Percentiles rank a stretch among this genome's conserved stretches.
Conservation (phyloP, 2,888 invertebrate species). For the Eurytoma adleriae region DNA sequence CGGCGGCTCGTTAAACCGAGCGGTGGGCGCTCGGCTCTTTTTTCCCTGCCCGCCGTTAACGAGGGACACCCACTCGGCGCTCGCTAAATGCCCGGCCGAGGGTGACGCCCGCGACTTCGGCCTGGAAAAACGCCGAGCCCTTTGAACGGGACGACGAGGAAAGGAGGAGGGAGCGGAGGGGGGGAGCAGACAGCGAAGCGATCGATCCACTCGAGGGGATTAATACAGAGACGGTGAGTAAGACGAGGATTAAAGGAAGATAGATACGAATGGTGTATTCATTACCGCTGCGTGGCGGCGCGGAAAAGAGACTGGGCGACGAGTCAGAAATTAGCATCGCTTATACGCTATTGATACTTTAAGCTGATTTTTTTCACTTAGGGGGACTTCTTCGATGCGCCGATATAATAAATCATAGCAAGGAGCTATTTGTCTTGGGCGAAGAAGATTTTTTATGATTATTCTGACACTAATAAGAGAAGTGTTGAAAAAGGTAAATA, state of each 20-base stretch:
- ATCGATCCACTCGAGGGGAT: conserved; percentile 35
- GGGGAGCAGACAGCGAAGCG: conserved; percentile 14
- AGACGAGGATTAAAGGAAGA: conserved; percentile 10
- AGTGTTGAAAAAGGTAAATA: no score
- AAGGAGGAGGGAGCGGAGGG: conserved; percentile 2
- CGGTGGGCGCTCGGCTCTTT: conserved; percentile 22
- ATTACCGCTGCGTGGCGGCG: conserved; percentile 17
- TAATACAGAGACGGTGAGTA: conserved; percentile 28
- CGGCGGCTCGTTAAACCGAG: conserved; percentile 40
- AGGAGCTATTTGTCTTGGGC: no score
- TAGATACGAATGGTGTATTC: conserved; percentile 15
- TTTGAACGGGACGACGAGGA: no score
- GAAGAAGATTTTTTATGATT: no score
- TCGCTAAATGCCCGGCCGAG: conserved; percentile 64
- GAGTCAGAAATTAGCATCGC: conserved; percentile 16
- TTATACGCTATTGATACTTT: neutral
- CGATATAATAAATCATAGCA: no score
- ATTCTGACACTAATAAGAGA: no score
- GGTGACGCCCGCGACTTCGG: neutral
- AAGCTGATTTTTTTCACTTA: no score
- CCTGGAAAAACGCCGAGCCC: conserved; percentile 1
- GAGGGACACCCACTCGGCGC: conserved; percentile 62
- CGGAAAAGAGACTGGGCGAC: conserved; percentile 9
- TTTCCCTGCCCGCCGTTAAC: conserved; percentile 60
- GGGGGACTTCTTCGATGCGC: no score